Percentiles rank a stretch among this genome's conserved stretches.
These are phyloP conservation scores for Allobates femoralis DNA, from an alignment of 2,797 vertebrate genomes.

Conservation along the genomic window DNA sequence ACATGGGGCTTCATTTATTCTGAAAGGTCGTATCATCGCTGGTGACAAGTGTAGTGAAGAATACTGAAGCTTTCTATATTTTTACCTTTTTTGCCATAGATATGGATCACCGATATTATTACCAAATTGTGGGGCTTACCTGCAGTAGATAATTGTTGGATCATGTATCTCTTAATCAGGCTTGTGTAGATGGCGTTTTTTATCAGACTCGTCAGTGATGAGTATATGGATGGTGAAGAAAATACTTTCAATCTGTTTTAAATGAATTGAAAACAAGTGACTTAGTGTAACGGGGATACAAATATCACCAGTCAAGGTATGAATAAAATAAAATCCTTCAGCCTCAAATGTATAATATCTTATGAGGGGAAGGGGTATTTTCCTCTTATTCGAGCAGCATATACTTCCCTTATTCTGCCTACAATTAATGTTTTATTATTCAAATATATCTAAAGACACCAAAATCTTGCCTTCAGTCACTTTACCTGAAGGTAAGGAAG, in stretches of 20 bases:
- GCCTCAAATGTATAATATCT: not conserved
- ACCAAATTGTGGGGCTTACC: not conserved
- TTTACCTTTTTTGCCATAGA: not conserved
- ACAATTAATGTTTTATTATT: no score
- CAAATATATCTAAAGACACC: no score
- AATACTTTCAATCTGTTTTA: constrained; percentile 42
- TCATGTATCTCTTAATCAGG: constrained; percentile 41
- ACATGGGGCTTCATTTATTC: no score
- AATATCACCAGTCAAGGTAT: not conserved
- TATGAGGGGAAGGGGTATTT: no score
- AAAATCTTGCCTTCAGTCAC: not conserved
- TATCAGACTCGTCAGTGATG: not conserved
- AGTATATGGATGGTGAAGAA: not conserved
- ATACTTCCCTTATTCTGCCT: no score
- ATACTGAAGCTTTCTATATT: not conserved
- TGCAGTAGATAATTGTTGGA: not conserved
- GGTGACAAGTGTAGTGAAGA: not conserved
- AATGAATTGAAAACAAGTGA: not conserved
- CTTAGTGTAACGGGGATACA: not conserved
- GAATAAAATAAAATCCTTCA: not conserved
- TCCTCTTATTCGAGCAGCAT: no score
- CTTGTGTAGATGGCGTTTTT: constrained; percentile 18
- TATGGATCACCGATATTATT: not conserved
- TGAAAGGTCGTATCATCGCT: not conserved
- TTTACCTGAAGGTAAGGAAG: not conserved